phyloP scores from a whole-genome alignment of 2,888 invertebrate genomes.

The Sarcophaga carnaria region DNA sequence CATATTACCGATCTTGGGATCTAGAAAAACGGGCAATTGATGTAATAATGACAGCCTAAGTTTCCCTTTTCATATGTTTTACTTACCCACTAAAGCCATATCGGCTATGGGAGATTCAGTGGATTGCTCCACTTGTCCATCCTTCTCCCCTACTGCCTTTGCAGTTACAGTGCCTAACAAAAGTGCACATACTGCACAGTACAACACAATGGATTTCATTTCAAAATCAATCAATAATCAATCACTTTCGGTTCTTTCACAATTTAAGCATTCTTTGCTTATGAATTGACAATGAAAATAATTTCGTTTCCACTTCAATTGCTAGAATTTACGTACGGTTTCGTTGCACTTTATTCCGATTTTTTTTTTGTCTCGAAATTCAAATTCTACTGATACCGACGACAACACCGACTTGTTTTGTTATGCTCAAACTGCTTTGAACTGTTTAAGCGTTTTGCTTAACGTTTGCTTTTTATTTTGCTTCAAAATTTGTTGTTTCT shows the following conservation, averaged over 20 bases:
- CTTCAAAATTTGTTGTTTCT: constrained; percentile 59
- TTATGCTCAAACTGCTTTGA: constrained; percentile 72
- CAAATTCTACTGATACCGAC: constrained; percentile 48
- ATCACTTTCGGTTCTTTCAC: neutral
- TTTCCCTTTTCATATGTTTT: neutral
- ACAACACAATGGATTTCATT: constrained; percentile 63
- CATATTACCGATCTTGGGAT: neutral
- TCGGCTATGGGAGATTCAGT: constrained; percentile 77
- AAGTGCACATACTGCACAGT: constrained; percentile 34
- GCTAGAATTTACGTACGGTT: neutral
- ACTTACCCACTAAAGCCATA: constrained; percentile 77
- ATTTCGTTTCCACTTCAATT: too few species aligned
- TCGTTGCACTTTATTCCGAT: neutral
- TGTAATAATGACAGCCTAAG: neutral
- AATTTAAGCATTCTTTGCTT: constrained; percentile 39
- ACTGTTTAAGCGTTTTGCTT: constrained; percentile 77
- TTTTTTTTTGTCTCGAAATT: neutral
- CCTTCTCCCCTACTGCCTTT: constrained; percentile 30
- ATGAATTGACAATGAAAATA: neutral
- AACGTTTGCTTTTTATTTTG: constrained; percentile 80
- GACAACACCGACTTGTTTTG: constrained; percentile 75
- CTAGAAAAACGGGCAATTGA: neutral
- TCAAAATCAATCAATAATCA: constrained; percentile 7
- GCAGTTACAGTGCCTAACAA: constrained; percentile 15
- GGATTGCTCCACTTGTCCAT: constrained; percentile 61